These are phyloP conservation scores for Macaca mulatta DNA, from an alignment of 2,113 vertebrate species.

Conservation along the genomic window DNA sequence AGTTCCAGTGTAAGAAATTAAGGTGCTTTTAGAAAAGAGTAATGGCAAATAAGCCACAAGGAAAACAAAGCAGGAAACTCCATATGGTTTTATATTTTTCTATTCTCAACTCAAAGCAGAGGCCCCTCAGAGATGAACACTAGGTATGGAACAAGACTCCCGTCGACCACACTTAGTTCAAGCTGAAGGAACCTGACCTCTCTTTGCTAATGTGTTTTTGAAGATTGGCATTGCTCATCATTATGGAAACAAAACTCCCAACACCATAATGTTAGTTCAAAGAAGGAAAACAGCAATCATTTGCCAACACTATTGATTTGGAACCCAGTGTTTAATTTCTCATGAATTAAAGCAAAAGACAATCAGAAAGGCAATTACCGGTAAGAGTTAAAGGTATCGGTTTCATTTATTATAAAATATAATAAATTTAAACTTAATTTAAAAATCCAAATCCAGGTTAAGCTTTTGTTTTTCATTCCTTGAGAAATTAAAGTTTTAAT, in stretches of 20 bases:
- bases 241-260: not conserved
- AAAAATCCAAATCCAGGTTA: not conserved
- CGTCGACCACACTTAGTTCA: accelerated
- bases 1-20: not conserved
- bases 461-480: not conserved
- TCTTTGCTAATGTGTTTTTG: not conserved
- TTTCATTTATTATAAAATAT: not conserved
- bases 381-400: not conserved
- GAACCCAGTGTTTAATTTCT: not conserved
- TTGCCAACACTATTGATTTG: not conserved
- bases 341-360: not conserved
- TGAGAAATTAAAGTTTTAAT: not conserved
- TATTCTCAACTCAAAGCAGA: not conserved
- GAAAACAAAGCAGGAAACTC: not conserved
- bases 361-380: not conserved
- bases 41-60: too few species aligned
- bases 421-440: not conserved
- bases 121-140: too few species aligned
- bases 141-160: not conserved
- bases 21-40: not conserved
- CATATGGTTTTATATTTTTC: not conserved
- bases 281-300: not conserved
- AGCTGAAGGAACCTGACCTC: not conserved
- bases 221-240: not conserved
- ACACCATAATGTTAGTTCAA: not conserved